phyloP scores from a whole-genome alignment of 1,140 invertebrate species.

The Diorhabda elongata region DNA sequence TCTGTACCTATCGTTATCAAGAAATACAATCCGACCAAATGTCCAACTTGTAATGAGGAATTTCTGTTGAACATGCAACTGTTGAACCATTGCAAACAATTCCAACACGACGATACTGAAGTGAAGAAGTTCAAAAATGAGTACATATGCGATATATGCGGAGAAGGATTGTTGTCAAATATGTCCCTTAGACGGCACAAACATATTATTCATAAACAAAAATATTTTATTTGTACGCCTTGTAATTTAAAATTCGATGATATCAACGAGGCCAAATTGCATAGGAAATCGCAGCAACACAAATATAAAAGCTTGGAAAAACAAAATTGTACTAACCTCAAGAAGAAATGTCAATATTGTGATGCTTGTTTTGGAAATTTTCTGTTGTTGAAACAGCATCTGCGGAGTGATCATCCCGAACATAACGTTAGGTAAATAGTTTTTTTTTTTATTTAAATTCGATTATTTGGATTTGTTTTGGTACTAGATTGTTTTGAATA shows the following conservation, averaged over 20 bases:
- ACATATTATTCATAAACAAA: slow-evolving; percentile 52
- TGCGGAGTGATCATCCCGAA: slow-evolving; percentile 59
- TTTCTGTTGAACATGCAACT: slow-evolving; percentile 70
- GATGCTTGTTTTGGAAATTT: slow-evolving; percentile 52
- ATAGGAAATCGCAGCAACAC: slow-evolving; percentile 61
- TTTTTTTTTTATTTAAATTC: background rate
- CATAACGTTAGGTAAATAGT: slow-evolving; percentile 51
- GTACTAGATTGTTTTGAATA: no score
- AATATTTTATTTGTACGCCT: slow-evolving; percentile 62
- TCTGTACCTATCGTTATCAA: slow-evolving; percentile 76
- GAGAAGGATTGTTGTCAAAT: slow-evolving; percentile 55
- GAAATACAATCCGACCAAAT: slow-evolving; percentile 59
- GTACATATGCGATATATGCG: slow-evolving; percentile 54
- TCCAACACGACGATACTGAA: slow-evolving; percentile 48
- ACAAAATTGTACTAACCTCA: slow-evolving; percentile 35
- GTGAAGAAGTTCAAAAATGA: slow-evolving; percentile 19
- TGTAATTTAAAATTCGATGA: slow-evolving; percentile 62
- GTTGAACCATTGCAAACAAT: slow-evolving; percentile 56
- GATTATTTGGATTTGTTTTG: background rate
- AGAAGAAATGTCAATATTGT: slow-evolving; percentile 60
- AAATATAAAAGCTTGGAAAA: slow-evolving; percentile 42
- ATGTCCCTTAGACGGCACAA: slow-evolving; percentile 64
- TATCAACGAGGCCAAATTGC: slow-evolving; percentile 58
- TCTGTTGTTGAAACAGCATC: slow-evolving; percentile 61
- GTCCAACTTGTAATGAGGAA: slow-evolving; percentile 56